phyloP scores from a whole-genome alignment of 2,113 vertebrate species.

The Hassar affinis region DNA sequence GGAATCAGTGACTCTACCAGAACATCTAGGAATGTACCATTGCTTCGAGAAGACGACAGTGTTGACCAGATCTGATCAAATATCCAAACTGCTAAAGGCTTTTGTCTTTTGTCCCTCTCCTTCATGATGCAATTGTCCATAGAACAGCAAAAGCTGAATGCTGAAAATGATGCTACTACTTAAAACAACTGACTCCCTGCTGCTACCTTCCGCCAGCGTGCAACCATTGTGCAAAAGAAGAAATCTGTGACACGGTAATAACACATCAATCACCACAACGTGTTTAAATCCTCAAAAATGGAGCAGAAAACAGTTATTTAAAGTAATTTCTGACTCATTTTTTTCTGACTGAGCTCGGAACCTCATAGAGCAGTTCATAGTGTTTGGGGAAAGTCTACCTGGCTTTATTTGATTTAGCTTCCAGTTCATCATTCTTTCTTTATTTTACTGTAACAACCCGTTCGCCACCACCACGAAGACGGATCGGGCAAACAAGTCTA shows the following conservation, averaged over 20 bases:
- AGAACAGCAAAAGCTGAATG: background rate
- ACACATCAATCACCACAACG: background rate
- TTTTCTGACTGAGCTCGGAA: background rate
- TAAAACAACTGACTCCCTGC: too few relatives aligned
- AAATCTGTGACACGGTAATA: background rate
- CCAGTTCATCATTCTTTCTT: conserved; percentile 2
- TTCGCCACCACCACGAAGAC: background rate
- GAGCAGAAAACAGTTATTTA: background rate
- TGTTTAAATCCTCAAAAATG: background rate
- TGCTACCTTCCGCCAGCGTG: background rate
- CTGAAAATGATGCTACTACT: too few relatives aligned
- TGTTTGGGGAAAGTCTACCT: background rate
- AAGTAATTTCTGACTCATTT: conserved; percentile 11
- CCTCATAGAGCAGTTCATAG: background rate
- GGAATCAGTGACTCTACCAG: background rate
- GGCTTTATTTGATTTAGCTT: conserved; percentile 12
- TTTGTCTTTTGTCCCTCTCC: background rate
- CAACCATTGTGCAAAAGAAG: background rate
- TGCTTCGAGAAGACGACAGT: background rate
- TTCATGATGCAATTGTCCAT: background rate
- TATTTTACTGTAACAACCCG: background rate
- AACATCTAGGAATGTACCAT: background rate
- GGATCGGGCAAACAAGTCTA: background rate
- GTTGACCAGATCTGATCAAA: background rate
- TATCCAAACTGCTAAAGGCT: background rate